These are phyloP conservation scores for Chloroceryle inda DNA, from an alignment of 2,797 vertebrate genomes.

Conservation along the genomic window DNA sequence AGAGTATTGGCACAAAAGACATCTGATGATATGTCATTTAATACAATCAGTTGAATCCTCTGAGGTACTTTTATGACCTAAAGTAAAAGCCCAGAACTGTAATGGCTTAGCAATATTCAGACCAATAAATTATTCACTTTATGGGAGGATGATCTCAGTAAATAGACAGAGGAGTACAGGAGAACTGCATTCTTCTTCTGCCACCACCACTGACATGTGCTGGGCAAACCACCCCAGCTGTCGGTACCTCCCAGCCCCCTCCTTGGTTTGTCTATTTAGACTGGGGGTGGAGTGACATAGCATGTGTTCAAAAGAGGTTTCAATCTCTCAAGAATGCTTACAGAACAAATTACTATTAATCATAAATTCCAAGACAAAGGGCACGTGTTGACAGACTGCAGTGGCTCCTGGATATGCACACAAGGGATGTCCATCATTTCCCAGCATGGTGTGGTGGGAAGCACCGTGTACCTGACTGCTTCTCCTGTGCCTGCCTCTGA, in stretches of 20 bases:
- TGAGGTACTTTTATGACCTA: background rate
- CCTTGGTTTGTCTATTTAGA: background rate
- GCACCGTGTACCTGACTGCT: background rate
- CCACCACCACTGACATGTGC: background rate
- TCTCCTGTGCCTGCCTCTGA: background rate
- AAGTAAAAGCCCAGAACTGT: background rate
- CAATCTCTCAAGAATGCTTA: background rate
- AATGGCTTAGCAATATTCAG: background rate
- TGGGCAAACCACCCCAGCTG: background rate
- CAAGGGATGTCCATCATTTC: background rate
- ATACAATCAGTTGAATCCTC: background rate
- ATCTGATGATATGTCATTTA: background rate
- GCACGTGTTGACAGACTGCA: rapidly evolving
- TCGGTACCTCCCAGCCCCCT: background rate
- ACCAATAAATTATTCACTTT: background rate
- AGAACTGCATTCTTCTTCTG: background rate
- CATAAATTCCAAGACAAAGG: background rate
- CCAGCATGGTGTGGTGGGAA: background rate
- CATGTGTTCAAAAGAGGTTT: background rate
- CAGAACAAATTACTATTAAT: background rate
- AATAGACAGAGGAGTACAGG: background rate
- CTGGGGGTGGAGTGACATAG: background rate
- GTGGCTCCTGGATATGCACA: background rate
- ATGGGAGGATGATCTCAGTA: background rate
- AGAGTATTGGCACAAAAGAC: background rate